phyloP scores from a whole-genome alignment of 2,113 vertebrate species.

The Oryctolagus cuniculus region DNA sequence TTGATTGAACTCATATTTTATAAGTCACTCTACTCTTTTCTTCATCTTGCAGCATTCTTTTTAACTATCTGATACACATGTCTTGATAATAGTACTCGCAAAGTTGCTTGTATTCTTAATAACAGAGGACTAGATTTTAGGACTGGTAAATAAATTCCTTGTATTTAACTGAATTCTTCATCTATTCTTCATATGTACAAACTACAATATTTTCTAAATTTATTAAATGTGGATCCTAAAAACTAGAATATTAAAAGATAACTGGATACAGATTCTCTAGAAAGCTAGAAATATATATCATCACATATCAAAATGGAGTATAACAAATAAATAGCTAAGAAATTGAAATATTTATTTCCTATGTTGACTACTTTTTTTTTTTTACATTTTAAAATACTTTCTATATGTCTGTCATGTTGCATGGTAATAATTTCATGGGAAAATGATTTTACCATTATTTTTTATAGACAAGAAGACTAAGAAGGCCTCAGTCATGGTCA shows the following conservation, averaged over 20 bases:
- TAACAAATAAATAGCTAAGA: not conserved
- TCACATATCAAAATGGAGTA: not conserved
- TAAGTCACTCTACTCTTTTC: not conserved
- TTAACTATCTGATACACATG: not conserved
- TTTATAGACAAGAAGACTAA: not conserved
- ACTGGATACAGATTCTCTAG: not conserved
- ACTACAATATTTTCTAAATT: not conserved
- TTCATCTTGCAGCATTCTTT: not conserved
- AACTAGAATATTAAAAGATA: not conserved
- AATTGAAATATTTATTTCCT: slow-evolving; percentile 25
- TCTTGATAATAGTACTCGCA: not conserved
- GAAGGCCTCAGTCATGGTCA: not conserved
- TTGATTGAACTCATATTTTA: not conserved
- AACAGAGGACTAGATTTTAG: not conserved
- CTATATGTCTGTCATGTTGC: not conserved
- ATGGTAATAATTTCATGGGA: not conserved
- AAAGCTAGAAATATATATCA: slow-evolving; percentile 29
- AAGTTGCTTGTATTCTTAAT: not conserved
- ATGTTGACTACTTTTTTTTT: not conserved
- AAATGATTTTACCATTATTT: not conserved
- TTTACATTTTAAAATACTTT: not conserved
- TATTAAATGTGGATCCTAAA: not conserved
- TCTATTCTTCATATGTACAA: not conserved
- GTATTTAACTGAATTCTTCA: not conserved
- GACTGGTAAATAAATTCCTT: not conserved